Evolutionary conservation across 1,140 invertebrate genomes (phyloP), one percentile per base, ranked within the genome.

Genomic region (Archegozetes longisetosus): DNA sequence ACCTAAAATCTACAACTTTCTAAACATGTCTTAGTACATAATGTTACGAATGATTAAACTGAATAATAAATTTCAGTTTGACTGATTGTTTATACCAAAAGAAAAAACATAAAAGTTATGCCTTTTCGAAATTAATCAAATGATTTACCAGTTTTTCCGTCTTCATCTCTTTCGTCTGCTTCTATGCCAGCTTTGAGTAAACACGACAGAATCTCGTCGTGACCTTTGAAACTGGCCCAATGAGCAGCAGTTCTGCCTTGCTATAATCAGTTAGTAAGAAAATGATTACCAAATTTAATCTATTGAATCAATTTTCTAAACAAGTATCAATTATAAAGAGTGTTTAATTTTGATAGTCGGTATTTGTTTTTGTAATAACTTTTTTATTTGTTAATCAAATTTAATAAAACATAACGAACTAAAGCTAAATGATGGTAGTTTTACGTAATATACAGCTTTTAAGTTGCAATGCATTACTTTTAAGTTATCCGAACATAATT

Each of bases 181-280:
- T 79, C 76, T 23, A 80, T 79, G 1, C 81, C 80, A 48, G 80
- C 77, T 61, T 80, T 77, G 6, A 86, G 72, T 22, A 88, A 73
- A 49, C 78, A 76, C 63, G 84, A 80, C 23, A 85, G 75, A 54
- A 85, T 84, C 27, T 84, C 81, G 58, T 78, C 76, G 65, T 84
- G 83, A 24, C 84, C 84, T 62, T 81, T 77, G 59, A 78, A 80
- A 51, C 82, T 82, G 13, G 84, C 84, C 66, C 86, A 76, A 67
- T 88, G 85, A 22, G 86, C 71, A 0, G 83, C 75, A 13, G 83
- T 84, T 60, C 79, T 77, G 13, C 83, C 83, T 70, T 79, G 80
- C 84, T 86, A 68, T 22, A 70, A 71, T 67, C 62, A 63, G 61
- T 1, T 25, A 28, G 40, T 55, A 27, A 55, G 25, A 17, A 32